Evolutionary conservation across 2,888 invertebrate genomes (phyloP).

Genomic region (Drosophila cracens): DNA sequence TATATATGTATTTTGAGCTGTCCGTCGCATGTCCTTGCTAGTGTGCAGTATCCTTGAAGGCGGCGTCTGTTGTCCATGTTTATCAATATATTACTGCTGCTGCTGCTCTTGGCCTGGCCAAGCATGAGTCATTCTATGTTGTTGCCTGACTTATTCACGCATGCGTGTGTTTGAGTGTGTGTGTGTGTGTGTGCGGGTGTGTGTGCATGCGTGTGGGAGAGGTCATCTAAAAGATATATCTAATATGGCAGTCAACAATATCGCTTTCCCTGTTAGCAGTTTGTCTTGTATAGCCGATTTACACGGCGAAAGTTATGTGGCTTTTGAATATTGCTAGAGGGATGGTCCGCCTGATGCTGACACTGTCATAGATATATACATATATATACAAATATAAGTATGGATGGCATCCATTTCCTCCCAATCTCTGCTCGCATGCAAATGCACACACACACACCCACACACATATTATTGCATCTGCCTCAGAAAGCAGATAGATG

Average conservation of each 20-base stretch:
- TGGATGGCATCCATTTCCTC: conserved; percentile 19
- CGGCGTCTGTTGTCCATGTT: conserved; percentile 65
- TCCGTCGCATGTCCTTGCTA: conserved; percentile 17
- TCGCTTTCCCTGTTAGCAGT: background rate
- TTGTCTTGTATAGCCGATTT: conserved; percentile 39
- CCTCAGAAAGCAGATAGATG: conserved; percentile 62
- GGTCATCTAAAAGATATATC: conserved; percentile 29
- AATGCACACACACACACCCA: conserved; percentile 1
- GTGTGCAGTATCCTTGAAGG: conserved; percentile 13
- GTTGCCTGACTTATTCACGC: conserved; percentile 33
- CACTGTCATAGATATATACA: conserved; percentile 32
- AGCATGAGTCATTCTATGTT: conserved; percentile 59
- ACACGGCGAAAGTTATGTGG: conserved; percentile 49
- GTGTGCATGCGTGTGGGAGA: conserved; percentile 2
- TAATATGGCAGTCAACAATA: conserved; percentile 12
- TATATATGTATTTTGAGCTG: conserved; percentile 11
- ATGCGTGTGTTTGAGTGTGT: background rate
- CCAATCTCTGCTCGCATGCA: background rate
- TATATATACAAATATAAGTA: conserved; percentile 27
- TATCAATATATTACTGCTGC: conserved; percentile 70
- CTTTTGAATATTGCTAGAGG: conserved; percentile 31
- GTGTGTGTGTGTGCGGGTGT: background rate
- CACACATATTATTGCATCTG: conserved; percentile 34
- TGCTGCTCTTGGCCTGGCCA: conserved; percentile 29
- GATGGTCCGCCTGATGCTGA: conserved; percentile 20